Evolutionary conservation across 2,797 vertebrate genomes (phyloP).

Genomic region (Gymnopithys bicolor): DNA sequence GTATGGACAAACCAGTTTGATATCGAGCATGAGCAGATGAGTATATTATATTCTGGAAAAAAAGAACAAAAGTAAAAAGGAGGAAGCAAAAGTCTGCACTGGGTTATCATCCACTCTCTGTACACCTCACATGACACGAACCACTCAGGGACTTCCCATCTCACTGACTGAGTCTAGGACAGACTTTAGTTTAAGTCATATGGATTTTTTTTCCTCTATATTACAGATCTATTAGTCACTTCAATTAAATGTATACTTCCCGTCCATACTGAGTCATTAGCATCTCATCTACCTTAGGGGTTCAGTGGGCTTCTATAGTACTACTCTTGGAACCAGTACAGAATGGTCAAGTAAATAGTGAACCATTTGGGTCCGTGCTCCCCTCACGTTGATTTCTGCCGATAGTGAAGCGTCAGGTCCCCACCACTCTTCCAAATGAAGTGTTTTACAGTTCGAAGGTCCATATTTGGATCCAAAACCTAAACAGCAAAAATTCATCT

Average conservation of each 20-base stretch:
- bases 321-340: slow-evolving; percentile 76
- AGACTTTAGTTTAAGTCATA: slow-evolving; percentile 72
- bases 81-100: slow-evolving; percentile 69
- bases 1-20: slow-evolving; percentile 26
- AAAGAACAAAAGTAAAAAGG: slow-evolving; percentile 17
- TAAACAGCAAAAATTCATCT: slow-evolving; percentile 25
- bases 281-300: slow-evolving; percentile 74
- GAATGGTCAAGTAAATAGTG: slow-evolving; percentile 51
- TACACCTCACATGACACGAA: slow-evolving; percentile 55
- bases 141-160: slow-evolving; percentile 47
- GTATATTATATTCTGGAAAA: slow-evolving; percentile 40
- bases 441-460: slow-evolving; percentile 98
- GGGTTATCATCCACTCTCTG: slow-evolving; percentile 66
- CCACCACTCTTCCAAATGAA: slow-evolving; percentile 99
- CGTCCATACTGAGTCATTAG: slow-evolving; percentile 68
- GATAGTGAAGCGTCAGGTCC: slow-evolving; percentile 97
- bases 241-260: slow-evolving; percentile 69
- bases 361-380: neutral
- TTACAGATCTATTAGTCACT: slow-evolving; percentile 78
- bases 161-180: slow-evolving; percentile 53
- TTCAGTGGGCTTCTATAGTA: slow-evolving; percentile 79
- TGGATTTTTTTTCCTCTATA: slow-evolving; percentile 73
- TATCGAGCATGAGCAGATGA: slow-evolving; percentile 68
- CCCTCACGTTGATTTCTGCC: slow-evolving; percentile 96
- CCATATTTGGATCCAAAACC: slow-evolving; percentile 99